Evolutionary conservation across 2,888 invertebrate genomes (phyloP).

Genomic region (Taenaris catops): DNA sequence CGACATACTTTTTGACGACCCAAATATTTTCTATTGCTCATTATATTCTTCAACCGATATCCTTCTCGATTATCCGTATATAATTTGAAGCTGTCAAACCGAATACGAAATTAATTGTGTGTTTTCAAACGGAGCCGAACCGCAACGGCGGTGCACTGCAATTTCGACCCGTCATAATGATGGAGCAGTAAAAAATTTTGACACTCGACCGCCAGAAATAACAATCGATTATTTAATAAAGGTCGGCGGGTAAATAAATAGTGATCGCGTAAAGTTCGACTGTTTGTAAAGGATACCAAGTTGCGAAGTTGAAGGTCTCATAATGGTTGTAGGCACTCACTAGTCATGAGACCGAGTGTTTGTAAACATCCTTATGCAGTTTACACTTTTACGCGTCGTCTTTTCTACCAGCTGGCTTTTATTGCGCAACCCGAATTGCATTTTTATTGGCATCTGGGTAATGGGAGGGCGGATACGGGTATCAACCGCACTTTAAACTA

Average conservation of each 20-base stretch:
- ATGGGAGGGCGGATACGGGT: constrained; percentile 3
- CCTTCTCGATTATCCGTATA: constrained; percentile 31
- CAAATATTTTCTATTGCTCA: constrained; percentile 16
- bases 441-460: constrained; percentile 29
- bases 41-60: constrained; percentile 13
- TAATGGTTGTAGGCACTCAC: constrained; percentile 9
- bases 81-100: constrained; percentile 66
- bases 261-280: constrained; percentile 29
- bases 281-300: constrained; percentile 18
- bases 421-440: constrained; percentile 28
- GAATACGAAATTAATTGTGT: constrained; percentile 63
- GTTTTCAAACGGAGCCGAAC: constrained; percentile 42
- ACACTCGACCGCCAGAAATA: constrained; percentile 49
- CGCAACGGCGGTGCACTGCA: constrained; percentile 41
- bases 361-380: constrained; percentile 56
- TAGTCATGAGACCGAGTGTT: constrained; percentile 40
- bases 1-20: constrained; percentile 10
- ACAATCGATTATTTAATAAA: constrained; percentile 62
- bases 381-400: not conserved
- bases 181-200: constrained; percentile 60
- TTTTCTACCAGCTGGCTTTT: constrained; percentile 4
- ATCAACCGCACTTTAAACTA: constrained; percentile 5
- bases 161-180: constrained; percentile 62
- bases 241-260: constrained; percentile 40
- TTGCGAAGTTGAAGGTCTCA: constrained; percentile 22